These are phyloP conservation scores for Valencia hispanica DNA, from an alignment of 2,797 vertebrate genomes.

Conservation along the genomic window DNA sequence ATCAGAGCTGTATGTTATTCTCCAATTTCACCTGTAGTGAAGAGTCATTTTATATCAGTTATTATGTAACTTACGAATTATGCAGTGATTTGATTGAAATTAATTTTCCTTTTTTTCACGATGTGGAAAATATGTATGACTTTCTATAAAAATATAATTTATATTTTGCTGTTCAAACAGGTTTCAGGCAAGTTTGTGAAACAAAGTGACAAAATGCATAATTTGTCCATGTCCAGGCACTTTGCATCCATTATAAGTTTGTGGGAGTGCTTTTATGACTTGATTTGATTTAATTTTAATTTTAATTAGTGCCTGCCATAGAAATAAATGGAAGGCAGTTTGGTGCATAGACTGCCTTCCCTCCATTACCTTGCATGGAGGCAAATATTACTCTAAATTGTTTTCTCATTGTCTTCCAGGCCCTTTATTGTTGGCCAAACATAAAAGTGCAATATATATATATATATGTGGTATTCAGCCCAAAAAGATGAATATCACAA, in stretches of 20 bases:
- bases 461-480: not conserved
- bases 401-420: not conserved
- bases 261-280: slow-evolving; percentile 3
- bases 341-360: not conserved
- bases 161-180: not conserved
- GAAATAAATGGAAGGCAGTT: not conserved
- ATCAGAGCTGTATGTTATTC: slow-evolving; percentile 33
- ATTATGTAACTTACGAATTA: slow-evolving; percentile 46
- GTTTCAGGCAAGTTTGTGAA: not conserved
- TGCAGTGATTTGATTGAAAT: slow-evolving; percentile 26
- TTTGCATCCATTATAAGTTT: slow-evolving; percentile 3
- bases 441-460: not conserved
- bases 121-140: slow-evolving; percentile 11
- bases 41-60: slow-evolving; percentile 21
- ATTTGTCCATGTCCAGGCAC: slow-evolving; percentile 7
- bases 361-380: not conserved
- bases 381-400: not conserved
- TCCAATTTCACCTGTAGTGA: slow-evolving; percentile 24
- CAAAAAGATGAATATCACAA: not conserved
- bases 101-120: slow-evolving; percentile 8
- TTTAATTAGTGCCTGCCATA: slow-evolving; percentile 1
- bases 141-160: slow-evolving; percentile 3
- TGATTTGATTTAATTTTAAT: not conserved
- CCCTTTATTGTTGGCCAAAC: not conserved
- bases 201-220: not conserved